Percentiles rank a stretch among this genome's conserved stretches.
These are phyloP conservation scores for Andricus quercusramuli DNA, from an alignment of 2,888 invertebrate genomes.

Conservation along the genomic window DNA sequence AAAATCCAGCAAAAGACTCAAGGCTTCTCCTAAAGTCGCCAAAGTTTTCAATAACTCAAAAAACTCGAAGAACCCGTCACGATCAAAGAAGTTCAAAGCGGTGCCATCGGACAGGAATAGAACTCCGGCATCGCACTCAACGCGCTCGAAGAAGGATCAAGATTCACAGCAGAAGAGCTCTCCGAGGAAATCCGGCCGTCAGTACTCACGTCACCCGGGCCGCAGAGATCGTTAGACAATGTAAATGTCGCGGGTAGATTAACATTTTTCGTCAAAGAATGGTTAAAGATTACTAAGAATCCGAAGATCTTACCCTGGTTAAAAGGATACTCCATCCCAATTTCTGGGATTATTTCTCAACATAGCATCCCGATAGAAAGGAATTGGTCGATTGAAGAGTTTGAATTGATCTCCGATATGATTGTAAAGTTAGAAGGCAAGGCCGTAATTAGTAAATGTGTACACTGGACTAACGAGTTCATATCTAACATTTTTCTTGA, in stretches of 20 bases:
- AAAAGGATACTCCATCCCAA: conserved; percentile 42
- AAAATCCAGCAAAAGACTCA: conserved; percentile 13
- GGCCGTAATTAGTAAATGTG: conserved; percentile 43
- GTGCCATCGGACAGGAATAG: conserved; percentile 18
- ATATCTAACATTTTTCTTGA: conserved; percentile 44
- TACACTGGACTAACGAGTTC: conserved; percentile 32
- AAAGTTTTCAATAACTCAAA: conserved; percentile 30
- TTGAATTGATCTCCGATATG: background rate
- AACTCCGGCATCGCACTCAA: background rate
- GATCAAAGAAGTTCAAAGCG: background rate
- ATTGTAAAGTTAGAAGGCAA: conserved; percentile 26
- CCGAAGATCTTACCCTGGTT: conserved; percentile 42
- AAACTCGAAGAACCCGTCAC: conserved; percentile 42
- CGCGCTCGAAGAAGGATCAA: conserved; percentile 1
- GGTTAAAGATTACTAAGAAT: conserved; percentile 42
- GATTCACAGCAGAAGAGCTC: too few species aligned
- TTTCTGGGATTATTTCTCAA: background rate
- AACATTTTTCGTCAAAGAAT: background rate
- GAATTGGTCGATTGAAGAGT: conserved; percentile 5
- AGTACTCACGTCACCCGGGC: too few species aligned
- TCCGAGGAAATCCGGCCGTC: too few species aligned
- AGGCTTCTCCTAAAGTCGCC: conserved; percentile 33
- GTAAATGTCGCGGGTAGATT: conserved; percentile 44
- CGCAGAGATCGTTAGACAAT: conserved; percentile 6
- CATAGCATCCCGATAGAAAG: background rate